These are phyloP conservation scores for Omphaloscelis lunosa DNA, from an alignment of 2,888 invertebrate genomes.

Conservation along the genomic window DNA sequence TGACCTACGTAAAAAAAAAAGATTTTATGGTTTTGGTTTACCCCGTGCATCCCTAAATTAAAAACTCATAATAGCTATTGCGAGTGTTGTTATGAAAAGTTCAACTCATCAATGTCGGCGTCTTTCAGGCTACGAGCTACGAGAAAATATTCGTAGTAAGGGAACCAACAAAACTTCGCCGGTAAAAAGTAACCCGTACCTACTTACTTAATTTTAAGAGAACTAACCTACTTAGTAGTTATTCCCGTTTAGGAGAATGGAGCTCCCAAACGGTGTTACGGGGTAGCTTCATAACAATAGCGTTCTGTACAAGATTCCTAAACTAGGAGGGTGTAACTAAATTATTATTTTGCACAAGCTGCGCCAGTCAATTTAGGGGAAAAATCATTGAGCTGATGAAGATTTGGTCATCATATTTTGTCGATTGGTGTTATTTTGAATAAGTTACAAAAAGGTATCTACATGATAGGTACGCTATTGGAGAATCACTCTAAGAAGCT, in stretches of 20 bases:
- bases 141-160: background rate
- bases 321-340: slow-evolving; percentile 15
- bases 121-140: background rate
- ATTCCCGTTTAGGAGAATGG: slow-evolving; percentile 32
- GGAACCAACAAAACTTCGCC: background rate
- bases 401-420: background rate
- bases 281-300: slow-evolving; percentile 34
- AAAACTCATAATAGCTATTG: background rate
- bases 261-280: slow-evolving; percentile 20
- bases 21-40: background rate
- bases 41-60: background rate
- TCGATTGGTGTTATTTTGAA: slow-evolving; percentile 12
- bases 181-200: background rate
- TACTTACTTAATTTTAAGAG: background rate
- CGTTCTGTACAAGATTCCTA: background rate
- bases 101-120: background rate
- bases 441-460: background rate
- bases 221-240: slow-evolving; percentile 22
- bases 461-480: background rate
- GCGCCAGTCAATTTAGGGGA: slow-evolving; percentile 13
- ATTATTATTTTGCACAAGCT: slow-evolving; percentile 35
- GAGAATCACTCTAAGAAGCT: background rate
- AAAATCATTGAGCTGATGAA: slow-evolving; percentile 13
- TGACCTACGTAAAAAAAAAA: no score
- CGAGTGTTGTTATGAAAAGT: background rate